A percentile compares a stretch with the other conserved stretches of the same genome.
Evolutionary conservation across 37 sponge, comb jelly and placozoan genomes (phyloP).

Genomic region (Sycon ciliatum): DNA sequence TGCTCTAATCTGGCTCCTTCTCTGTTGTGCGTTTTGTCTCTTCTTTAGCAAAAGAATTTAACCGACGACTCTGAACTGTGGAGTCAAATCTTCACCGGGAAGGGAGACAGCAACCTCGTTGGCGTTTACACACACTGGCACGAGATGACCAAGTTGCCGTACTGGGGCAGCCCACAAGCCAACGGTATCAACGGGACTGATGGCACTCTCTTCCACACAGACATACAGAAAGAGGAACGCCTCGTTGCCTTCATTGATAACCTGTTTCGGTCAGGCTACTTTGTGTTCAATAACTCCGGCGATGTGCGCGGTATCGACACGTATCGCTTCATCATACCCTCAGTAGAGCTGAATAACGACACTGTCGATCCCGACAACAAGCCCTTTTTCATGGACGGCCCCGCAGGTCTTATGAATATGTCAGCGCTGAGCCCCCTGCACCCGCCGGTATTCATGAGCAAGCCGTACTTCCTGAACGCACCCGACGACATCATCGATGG

Average conservation of each 20-base stretch:
- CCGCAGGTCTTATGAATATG: no score
- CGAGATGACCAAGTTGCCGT: not conserved
- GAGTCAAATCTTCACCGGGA: not conserved
- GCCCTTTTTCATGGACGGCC: no score
- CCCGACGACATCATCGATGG: no score
- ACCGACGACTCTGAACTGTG: not conserved
- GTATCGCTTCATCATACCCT: no score
- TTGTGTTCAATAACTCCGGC: no score
- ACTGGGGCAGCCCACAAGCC: not conserved
- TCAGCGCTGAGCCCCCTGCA: not conserved
- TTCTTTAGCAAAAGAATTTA: not conserved
- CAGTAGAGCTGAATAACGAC: no score
- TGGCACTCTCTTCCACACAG: not conserved
- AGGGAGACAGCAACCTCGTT: not conserved
- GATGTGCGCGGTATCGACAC: no score
- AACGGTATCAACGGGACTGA: not conserved
- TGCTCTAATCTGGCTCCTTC: no score
- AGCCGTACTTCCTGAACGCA: constrained; percentile 82
- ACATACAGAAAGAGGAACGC: not conserved
- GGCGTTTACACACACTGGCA: not conserved
- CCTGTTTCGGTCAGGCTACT: not conserved
- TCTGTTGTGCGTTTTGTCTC: no score
- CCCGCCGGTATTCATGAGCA: constrained; percentile 75
- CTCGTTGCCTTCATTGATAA: not conserved
- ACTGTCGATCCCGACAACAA: no score